phyloP scores from a whole-genome alignment of 1,140 invertebrate genomes.

The Oedothorax gibbosus region DNA sequence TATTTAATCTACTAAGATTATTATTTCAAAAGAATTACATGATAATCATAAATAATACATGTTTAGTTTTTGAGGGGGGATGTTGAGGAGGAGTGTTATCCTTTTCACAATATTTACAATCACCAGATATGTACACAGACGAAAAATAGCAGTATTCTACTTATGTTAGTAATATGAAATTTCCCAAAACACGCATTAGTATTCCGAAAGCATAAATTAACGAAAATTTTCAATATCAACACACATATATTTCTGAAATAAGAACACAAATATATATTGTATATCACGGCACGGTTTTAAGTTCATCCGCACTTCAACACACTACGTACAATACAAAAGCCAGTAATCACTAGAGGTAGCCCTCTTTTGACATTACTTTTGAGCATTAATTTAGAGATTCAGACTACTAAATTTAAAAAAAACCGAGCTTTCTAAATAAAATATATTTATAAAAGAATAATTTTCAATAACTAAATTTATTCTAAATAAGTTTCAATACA shows the following conservation, averaged over 20 bases:
- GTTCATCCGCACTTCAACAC: conserved; percentile 6
- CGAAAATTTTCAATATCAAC: not conserved
- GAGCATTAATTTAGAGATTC: not conserved
- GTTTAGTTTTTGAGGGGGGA: not conserved
- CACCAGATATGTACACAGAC: not conserved
- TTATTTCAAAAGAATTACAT: conserved; percentile 24
- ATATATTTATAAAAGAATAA: not conserved
- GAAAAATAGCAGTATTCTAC: conserved; percentile 1
- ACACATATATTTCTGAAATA: conserved; percentile 3
- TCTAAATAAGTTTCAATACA: not conserved
- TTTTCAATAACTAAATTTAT: not conserved
- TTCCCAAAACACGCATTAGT: not conserved
- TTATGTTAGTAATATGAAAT: conserved; percentile 16
- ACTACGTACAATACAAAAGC: conserved; percentile 19
- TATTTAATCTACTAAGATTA: conserved; percentile 9
- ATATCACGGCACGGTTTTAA: conserved; percentile 21
- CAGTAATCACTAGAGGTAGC: not conserved
- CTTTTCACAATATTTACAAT: conserved; percentile 31
- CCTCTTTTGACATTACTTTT: conserved; percentile 42
- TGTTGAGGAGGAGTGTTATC: conserved; percentile 2
- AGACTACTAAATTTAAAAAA: not conserved
- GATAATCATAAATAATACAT: conserved; percentile 10
- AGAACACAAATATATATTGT: conserved; percentile 9
- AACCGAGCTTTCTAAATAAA: not conserved
- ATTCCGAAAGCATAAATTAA: conserved; percentile 2